Evolutionary conservation across 2,113 vertebrate genomes (phyloP).

Genomic region (Naja naja): DNA sequence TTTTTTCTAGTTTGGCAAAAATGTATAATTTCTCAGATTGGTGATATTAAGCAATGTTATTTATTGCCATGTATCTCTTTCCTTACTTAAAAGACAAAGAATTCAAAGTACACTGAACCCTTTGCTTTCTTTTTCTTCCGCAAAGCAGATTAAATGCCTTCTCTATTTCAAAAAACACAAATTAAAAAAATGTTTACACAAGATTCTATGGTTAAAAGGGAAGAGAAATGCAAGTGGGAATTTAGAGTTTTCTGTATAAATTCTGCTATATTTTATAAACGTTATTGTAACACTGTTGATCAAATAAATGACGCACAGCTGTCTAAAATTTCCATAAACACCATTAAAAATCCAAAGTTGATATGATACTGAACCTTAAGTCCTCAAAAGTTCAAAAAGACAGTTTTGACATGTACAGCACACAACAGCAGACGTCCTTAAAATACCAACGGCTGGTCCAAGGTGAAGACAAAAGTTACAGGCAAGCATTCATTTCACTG

Average conservation of each 20-base stretch:
- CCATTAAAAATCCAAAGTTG: slow-evolving; percentile 82
- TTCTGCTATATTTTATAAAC: slow-evolving; percentile 78
- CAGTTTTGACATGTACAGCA: slow-evolving; percentile 75
- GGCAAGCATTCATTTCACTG: slow-evolving; percentile 75
- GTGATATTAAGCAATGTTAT: slow-evolving; percentile 63
- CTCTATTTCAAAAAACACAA: slow-evolving; percentile 53
- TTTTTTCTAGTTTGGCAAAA: slow-evolving; percentile 65
- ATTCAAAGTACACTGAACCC: slow-evolving; percentile 64
- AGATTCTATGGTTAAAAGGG: slow-evolving; percentile 75
- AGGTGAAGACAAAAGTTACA: slow-evolving; percentile 74
- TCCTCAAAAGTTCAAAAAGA: slow-evolving; percentile 78
- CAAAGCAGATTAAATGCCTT: slow-evolving; percentile 60
- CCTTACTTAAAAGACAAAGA: slow-evolving; percentile 71
- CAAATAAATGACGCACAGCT: slow-evolving; percentile 76
- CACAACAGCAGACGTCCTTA: slow-evolving; percentile 76
- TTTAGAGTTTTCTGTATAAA: slow-evolving; percentile 76
- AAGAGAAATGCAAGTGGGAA: slow-evolving; percentile 73
- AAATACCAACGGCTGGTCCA: slow-evolving; percentile 76
- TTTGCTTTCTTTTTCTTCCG: slow-evolving; percentile 32
- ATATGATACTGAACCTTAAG: slow-evolving; percentile 80
- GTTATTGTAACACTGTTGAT: slow-evolving; percentile 81
- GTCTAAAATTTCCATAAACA: slow-evolving; percentile 83
- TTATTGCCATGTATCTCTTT: slow-evolving; percentile 61
- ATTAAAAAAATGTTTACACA: slow-evolving; percentile 75
- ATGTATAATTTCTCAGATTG: slow-evolving; percentile 63